These are phyloP conservation scores for Hypercompe scribonia DNA, from an alignment of 2,888 invertebrate genomes.

Conservation along the genomic window DNA sequence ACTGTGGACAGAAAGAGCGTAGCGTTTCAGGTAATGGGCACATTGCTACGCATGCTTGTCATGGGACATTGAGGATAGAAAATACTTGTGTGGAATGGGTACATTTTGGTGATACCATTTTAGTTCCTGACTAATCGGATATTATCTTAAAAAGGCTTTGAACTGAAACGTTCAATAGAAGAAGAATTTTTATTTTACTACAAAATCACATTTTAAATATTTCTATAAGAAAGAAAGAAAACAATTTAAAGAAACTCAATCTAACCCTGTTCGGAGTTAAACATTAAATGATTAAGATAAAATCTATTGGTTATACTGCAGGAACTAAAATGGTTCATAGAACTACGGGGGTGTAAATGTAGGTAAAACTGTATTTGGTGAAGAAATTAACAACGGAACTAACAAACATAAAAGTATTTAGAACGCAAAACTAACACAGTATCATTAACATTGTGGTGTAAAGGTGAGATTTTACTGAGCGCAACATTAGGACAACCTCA, in stretches of 20 bases:
- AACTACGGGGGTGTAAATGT: constrained; percentile 13
- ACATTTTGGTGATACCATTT: constrained; percentile 26
- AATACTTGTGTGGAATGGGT: constrained; percentile 27
- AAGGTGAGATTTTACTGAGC: neutral
- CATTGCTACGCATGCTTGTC: constrained; percentile 60
- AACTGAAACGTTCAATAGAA: neutral
- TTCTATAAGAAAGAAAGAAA: neutral
- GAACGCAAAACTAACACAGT: constrained; percentile 33
- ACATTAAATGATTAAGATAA: neutral
- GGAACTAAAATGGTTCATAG: constrained; percentile 35
- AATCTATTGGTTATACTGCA: neutral
- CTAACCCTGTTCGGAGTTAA: neutral
- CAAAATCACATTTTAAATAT: too few species aligned
- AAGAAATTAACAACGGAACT: constrained; percentile 33
- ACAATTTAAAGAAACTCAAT: neutral
- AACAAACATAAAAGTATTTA: constrained; percentile 29
- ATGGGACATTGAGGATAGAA: constrained; percentile 48
- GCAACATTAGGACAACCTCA: neutral
- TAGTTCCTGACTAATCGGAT: constrained; percentile 25
- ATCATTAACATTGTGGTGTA: constrained; percentile 15
- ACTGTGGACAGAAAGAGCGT: constrained; percentile 85
- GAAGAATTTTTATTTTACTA: neutral
- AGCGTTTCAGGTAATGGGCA: constrained; percentile 82
- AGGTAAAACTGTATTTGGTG: constrained; percentile 19
- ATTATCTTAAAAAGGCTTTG: neutral